phyloP scores from a whole-genome alignment of 2,888 invertebrate species.

The Elysia crispata region DNA sequence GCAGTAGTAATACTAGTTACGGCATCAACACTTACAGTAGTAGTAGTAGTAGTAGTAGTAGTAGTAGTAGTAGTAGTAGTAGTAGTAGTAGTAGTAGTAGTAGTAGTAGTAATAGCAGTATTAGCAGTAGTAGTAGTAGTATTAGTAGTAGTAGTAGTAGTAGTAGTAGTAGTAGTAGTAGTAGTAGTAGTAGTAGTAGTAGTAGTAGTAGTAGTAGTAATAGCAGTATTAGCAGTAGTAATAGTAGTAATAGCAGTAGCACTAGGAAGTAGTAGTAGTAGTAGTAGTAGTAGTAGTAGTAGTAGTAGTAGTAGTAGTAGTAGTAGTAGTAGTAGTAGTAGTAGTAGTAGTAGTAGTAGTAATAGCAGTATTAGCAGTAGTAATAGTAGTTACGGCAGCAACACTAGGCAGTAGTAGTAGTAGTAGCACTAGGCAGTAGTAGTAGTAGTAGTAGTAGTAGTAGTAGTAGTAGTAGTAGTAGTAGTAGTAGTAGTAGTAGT shows the following conservation, averaged over 20 bases:
- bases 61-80: constrained; percentile 7
- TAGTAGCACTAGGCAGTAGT: too few species aligned
- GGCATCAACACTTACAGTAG: too few species aligned
- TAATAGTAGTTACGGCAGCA: too few species aligned
- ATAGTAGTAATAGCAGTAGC: neutral
- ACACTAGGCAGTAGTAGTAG: too few species aligned
- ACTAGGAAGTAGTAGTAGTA: neutral
- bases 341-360: constrained; percentile 41
- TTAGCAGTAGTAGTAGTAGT: too few species aligned
- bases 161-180: constrained; percentile 33
- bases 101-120: too few species aligned
- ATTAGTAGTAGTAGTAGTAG: too few species aligned
- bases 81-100: constrained; percentile 40
- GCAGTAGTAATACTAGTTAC: too few species aligned
- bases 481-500: constrained; percentile 41
- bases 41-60: constrained; percentile 1
- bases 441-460: constrained; percentile 36
- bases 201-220: neutral
- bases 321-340: constrained; percentile 42
- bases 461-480: constrained; percentile 41
- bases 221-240: too few species aligned
- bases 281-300: constrained; percentile 32
- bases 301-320: constrained; percentile 39
- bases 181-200: constrained; percentile 24
- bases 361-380: too few species aligned